Base-by-base conservation (phyloP, 1,140 invertebrate genomes). In the Bombus haemorrhoidalis region DNA sequence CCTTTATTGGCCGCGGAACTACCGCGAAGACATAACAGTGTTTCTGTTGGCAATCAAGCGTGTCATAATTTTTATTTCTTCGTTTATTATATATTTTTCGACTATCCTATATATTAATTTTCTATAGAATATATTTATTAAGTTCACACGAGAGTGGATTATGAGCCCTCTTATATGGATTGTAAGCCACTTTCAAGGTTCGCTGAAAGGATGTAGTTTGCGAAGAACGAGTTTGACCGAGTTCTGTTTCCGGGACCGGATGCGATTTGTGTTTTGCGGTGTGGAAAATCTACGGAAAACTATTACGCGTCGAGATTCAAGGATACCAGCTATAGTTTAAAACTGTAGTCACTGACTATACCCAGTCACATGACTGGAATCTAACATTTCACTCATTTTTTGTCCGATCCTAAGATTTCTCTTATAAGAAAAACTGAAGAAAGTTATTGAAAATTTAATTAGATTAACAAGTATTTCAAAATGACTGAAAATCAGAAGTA, bases 21-120 rank as follows among this genome's bases (percentile, higher is more conserved):
- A 85, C 43, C 84, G 71, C 84, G 71, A 43, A 85, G 74, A 83
- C 89, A 89, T 90, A 90, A 90, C 82, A 90, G 62, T 71, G 59
- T 47, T 83, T 74, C 89, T 90, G 74, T 83, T 25, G 66, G 34
- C 74, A 86, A 86, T 77, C 2, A 76, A 37, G 62, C 75, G 43
- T 68, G 12, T 64, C 25, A 25, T 3, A 62, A 53, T 39, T 53
- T 43, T 12, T 34, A 34, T 13, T 41, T 37, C 6, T 71, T 32
- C 43, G 25, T 53, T 1, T 39, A 12, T 62, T n/a, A n/a, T 13
- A 3, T 62, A 62, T n/a, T 15, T 39, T 15, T 69, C 28, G 8
- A 13, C 12, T 28, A 39, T 13, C 8, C 37, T 3, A 32, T 12
- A 3, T 25, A 53, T 25, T 28, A 39, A 53, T 25, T 47, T 37